These are phyloP conservation scores for Drosophila simulans DNA, from an alignment of 1,140 invertebrate species.

Conservation along the genomic window DNA sequence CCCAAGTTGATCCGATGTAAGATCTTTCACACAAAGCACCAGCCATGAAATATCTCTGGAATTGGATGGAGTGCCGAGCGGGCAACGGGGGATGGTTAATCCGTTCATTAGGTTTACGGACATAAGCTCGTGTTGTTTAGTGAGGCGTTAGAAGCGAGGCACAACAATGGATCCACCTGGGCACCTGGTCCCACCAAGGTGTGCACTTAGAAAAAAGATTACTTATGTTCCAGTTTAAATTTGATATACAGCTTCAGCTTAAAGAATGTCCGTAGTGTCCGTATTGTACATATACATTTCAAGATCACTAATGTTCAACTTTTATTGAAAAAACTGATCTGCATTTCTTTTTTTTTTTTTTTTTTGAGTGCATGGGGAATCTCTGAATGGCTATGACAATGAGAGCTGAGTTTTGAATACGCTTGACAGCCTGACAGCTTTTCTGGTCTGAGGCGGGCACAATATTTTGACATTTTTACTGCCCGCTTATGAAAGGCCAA, in stretches of 20 bases:
- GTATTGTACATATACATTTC: too few species aligned
- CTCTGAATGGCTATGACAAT: constrained; percentile 60
- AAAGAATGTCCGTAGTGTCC: background rate
- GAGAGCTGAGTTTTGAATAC: constrained; percentile 60
- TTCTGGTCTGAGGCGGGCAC: constrained; percentile 46
- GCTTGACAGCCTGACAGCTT: constrained; percentile 75
- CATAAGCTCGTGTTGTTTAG: constrained; percentile 82
- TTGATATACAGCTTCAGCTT: background rate
- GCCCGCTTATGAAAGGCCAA: constrained; percentile 70
- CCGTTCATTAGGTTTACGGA: constrained; percentile 81
- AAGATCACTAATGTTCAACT: background rate
- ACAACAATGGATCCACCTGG: constrained; percentile 63
- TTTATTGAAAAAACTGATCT: too few species aligned
- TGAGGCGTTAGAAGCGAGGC: constrained; percentile 73
- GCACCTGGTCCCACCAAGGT: constrained; percentile 5
- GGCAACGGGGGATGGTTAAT: constrained; percentile 59
- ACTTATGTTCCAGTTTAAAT: too few species aligned
- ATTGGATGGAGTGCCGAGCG: constrained; percentile 1
- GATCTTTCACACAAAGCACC: constrained; percentile 47
- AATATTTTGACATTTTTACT: constrained; percentile 82
- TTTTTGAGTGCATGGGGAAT: constrained; percentile 10
- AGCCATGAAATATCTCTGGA: constrained; percentile 17
- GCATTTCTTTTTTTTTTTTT: too few species aligned
- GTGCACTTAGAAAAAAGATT: background rate
- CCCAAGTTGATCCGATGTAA: constrained; percentile 51